Base-by-base conservation (phyloP, 1,140 invertebrate species). In the Heliconius hermathena region DNA sequence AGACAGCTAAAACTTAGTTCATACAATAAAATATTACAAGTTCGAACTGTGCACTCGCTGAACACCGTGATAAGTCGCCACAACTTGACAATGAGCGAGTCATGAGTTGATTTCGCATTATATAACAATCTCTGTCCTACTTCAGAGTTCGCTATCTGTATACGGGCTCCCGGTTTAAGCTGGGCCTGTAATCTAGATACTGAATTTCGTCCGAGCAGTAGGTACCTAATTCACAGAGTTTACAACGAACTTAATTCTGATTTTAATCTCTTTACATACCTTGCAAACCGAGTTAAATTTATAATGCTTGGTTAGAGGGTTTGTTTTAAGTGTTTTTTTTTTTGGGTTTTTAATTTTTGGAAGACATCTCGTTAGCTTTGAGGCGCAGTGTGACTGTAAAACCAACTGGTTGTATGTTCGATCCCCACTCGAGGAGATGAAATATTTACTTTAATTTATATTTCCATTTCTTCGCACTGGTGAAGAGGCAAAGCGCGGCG, bases 21-120 rank as follows among this genome's bases (percentile, higher is more conserved):
- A 16, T 16, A 46, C 16, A 52, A 52, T 76, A 38, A 60, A 60
- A 36, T 29, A 66, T 11, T 4, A 29, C 26, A 66, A 66, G 13
- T 66, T 66, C 4, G 9, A 29, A 18, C 26, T 29, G 22, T 66
- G 60, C 84, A 84, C 83, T 85, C 83, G 74, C 85, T 85, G 89
- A 89, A 88, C 88, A 84, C 82, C 83, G 84, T 87, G 90, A 92
- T 93, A 93, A 93, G 85, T 90, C 86, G 82, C 78, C 83, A 78
- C 84, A 85, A 84, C 82, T 84, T 81, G 74, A 92, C 90, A 91
- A 92, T 92, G 90, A 88, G 81, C 66, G 77, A 85, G 85, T 88
- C 87, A 86, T 86, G 87, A 90, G 88, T 85, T 89, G 89, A 88
- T 88, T 89, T 86, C 84, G 84, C 84, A 90, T 90, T 85, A 84